These are phyloP conservation scores for Napeogenes sylphis DNA, from an alignment of 2,888 invertebrate genomes.

Conservation along the genomic window DNA sequence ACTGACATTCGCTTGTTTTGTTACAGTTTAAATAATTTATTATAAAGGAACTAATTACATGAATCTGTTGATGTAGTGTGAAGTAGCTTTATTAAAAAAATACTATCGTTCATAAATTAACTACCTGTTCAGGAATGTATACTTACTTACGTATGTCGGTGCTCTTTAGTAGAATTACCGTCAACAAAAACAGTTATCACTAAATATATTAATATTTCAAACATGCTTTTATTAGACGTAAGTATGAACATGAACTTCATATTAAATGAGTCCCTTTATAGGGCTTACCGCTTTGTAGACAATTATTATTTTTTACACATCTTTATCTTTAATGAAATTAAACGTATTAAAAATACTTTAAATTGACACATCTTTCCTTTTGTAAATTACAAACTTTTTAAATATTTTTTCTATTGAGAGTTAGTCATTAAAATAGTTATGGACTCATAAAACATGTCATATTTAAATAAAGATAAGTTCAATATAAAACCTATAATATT, in stretches of 20 bases:
- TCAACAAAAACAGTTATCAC: constrained; percentile 20
- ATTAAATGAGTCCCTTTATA: not conserved
- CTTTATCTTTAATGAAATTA: too few relatives aligned
- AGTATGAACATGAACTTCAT: constrained; percentile 1
- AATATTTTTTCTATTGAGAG: not conserved
- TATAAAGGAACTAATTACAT: too few relatives aligned
- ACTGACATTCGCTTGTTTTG: not conserved
- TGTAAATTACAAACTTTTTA: too few relatives aligned
- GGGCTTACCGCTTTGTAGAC: not conserved
- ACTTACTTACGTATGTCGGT: not conserved
- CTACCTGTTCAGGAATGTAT: not conserved
- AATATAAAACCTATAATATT: too few relatives aligned
- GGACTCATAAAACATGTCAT: not conserved
- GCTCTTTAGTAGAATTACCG: constrained; percentile 10
- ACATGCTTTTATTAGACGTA: constrained; percentile 10
- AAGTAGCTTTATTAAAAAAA: too few relatives aligned
- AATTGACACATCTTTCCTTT: too few relatives aligned
- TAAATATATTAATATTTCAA: constrained; percentile 15
- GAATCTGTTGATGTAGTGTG: too few relatives aligned
- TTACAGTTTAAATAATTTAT: too few relatives aligned
- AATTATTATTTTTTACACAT: too few relatives aligned
- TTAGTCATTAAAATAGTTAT: not conserved
- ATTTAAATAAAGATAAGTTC: not conserved
- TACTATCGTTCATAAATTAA: not conserved
- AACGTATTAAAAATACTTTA: too few relatives aligned